Percentiles rank a stretch among this genome's conserved stretches.
Conservation (phyloP, 2,797 vertebrate species). For the Meda fulgida region DNA sequence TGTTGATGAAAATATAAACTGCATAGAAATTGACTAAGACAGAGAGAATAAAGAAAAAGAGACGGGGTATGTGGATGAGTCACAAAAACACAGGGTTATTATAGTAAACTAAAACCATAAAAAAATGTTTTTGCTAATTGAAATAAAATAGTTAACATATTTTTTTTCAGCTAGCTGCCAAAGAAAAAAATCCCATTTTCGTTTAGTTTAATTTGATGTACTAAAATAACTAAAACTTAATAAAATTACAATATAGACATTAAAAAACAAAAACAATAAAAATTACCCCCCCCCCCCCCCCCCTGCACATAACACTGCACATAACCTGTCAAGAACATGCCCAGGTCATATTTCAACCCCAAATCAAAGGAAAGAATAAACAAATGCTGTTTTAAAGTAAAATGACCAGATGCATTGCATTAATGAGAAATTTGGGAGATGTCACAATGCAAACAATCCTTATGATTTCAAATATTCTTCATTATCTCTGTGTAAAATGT, state of each 20-base stretch:
- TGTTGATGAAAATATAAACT: constrained; percentile 30
- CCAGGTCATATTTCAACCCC: too few species aligned
- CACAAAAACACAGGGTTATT: not conserved
- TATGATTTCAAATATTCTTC: not conserved
- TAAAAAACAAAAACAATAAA: too few species aligned
- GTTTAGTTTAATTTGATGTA: too few species aligned
- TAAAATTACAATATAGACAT: too few species aligned
- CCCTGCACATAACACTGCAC: too few species aligned
- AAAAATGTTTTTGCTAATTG: not conserved
- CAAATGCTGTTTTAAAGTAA: not conserved
- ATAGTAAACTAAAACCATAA: not conserved
- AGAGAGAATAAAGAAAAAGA: not conserved
- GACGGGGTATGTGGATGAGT: not conserved
- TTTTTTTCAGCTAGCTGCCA: too few species aligned
- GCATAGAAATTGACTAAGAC: not conserved
- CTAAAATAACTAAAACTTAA: too few species aligned
- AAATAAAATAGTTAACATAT: too few species aligned
- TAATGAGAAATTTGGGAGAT: not conserved
- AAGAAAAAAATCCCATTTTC: too few species aligned
- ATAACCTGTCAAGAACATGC: not conserved
- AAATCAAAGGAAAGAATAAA: not conserved
- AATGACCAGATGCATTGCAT: not conserved
- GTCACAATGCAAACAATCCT: not conserved
- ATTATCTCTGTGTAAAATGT: not conserved
- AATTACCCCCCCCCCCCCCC: too few species aligned